Percentiles rank a stretch among this genome's conserved stretches.
phyloP scores from a whole-genome alignment of 1,140 invertebrate species.

The Bursaphelenchus mucronatus region DNA sequence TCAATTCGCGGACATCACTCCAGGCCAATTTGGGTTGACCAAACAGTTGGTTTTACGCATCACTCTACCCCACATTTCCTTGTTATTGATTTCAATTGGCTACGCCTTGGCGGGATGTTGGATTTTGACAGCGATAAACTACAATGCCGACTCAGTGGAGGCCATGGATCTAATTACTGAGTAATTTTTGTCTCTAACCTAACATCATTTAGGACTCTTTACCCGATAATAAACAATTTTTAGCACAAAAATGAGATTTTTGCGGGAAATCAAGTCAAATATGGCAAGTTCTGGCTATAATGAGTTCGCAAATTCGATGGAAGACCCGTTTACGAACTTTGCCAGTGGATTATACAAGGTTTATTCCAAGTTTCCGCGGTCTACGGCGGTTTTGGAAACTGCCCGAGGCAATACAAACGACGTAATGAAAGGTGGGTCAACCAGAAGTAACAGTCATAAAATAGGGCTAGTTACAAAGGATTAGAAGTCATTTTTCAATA shows the following conservation, averaged over 20 bases:
- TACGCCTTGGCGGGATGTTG: conserved; percentile 55
- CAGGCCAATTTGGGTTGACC: conserved; percentile 58
- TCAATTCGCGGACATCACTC: conserved; percentile 53
- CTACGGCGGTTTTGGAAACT: conserved; percentile 7
- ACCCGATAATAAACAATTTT: conserved; percentile 9
- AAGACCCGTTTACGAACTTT: conserved; percentile 9
- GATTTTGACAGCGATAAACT: conserved; percentile 44
- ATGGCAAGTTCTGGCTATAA: conserved; percentile 3
- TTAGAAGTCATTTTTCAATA: background rate
- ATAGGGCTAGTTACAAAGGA: too few relatives aligned
- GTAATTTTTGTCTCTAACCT: conserved; percentile 13
- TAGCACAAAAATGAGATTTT: too few relatives aligned
- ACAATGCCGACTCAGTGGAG: conserved; percentile 27
- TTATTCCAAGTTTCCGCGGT: conserved; percentile 14
- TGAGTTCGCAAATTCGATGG: background rate
- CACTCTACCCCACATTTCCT: conserved; percentile 57
- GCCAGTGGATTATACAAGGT: background rate
- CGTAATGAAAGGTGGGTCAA: too few relatives aligned
- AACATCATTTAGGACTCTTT: background rate
- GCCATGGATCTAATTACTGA: conserved; percentile 24
- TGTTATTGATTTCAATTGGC: conserved; percentile 52
- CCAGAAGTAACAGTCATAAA: too few relatives aligned
- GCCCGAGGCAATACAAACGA: background rate
- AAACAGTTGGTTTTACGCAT: conserved; percentile 59
- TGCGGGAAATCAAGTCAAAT: background rate